Percentiles rank a stretch among this genome's conserved stretches.
phyloP scores from a whole-genome alignment of 2,797 vertebrate genomes.

The Bradypodion ventrale region DNA sequence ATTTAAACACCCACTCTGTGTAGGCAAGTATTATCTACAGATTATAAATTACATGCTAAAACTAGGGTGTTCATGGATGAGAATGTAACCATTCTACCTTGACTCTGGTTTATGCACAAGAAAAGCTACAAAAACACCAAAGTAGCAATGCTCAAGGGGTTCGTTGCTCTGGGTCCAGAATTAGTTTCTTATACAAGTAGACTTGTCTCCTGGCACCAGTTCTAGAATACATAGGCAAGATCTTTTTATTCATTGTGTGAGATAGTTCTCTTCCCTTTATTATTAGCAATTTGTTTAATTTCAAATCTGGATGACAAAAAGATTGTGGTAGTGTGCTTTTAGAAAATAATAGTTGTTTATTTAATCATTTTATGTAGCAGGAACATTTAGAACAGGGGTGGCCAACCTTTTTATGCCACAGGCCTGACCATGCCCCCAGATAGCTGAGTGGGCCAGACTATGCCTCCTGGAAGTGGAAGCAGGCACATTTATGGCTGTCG shows the following conservation, averaged over 20 bases:
- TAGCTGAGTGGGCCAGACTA: no score
- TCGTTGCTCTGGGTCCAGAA: no score
- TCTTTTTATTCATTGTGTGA: background rate
- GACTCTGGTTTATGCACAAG: background rate
- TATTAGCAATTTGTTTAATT: conserved; percentile 3
- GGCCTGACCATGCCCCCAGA: no score
- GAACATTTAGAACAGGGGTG: conserved; percentile 31
- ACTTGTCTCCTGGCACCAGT: background rate
- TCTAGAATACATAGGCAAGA: background rate
- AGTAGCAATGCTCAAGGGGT: background rate
- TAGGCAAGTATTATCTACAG: background rate
- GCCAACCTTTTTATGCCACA: no score
- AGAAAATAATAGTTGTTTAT: conserved; percentile 28
- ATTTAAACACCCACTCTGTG: background rate
- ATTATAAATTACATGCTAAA: background rate
- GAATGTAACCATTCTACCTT: background rate
- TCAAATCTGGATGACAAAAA: background rate
- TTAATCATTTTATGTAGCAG: conserved; percentile 27
- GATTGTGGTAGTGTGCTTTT: background rate
- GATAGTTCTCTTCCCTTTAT: background rate
- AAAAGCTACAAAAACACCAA: background rate
- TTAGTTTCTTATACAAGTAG: background rate
- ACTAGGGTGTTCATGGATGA: background rate
- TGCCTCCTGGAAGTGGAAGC: no score
- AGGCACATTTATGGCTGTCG: no score